A percentile compares a stretch with the other conserved stretches of the same genome.
Evolutionary conservation across 2,113 vertebrate genomes (phyloP).

Genomic region (Ovibos moschatus): DNA sequence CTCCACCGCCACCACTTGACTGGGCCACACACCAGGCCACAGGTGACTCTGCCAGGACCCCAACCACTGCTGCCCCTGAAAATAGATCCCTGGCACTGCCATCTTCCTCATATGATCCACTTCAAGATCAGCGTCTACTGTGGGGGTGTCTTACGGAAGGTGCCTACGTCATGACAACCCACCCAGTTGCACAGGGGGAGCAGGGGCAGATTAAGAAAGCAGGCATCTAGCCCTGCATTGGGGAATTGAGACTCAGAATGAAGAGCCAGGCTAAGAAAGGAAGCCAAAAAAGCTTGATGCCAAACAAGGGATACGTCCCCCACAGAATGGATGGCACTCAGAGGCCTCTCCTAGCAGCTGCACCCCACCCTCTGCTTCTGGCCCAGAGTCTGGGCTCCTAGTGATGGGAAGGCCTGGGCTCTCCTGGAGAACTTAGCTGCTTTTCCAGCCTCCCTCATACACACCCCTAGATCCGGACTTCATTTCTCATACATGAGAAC

Average conservation of each 20-base stretch:
- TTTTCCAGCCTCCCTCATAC: neutral
- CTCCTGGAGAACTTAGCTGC: neutral
- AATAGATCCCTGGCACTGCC: neutral
- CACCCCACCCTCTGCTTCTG: too few species aligned
- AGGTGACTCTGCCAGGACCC: neutral
- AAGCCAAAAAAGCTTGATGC: neutral
- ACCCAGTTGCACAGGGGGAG: neutral
- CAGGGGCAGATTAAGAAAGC: neutral
- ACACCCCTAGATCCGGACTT: neutral
- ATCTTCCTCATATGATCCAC: neutral
- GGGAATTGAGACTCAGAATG: neutral
- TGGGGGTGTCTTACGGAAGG: neutral
- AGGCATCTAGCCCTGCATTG: accelerated
- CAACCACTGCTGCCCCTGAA: neutral
- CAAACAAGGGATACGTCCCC: neutral
- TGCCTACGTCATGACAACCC: neutral
- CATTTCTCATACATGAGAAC: neutral
- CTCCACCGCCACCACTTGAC: neutral
- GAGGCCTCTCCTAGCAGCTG: neutral
- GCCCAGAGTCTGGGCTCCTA: neutral
- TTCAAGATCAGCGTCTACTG: neutral
- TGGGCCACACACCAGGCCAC: neutral
- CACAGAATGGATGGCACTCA: neutral
- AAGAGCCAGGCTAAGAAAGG: neutral
- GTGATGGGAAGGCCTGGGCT: neutral